Evolutionary conservation across 2,888 invertebrate species (phyloP).

Genomic region (Allacma fusca): DNA sequence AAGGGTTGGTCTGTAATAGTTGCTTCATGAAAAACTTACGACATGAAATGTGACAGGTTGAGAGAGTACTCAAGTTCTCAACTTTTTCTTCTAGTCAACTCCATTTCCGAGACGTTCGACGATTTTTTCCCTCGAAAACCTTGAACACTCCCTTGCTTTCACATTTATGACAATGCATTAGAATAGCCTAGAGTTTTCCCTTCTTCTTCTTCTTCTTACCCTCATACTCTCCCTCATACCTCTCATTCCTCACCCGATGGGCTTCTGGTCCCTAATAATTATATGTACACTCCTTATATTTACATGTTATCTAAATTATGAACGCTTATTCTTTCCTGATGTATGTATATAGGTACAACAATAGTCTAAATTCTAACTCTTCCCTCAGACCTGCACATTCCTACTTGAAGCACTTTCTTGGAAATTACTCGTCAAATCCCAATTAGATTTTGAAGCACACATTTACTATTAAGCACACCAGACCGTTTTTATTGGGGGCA

Average conservation of each 20-base stretch:
- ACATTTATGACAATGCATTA: slow-evolving; percentile 16
- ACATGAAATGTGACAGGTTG: slow-evolving; percentile 39
- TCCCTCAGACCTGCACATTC: too few relatives aligned
- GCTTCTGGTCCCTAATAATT: too few relatives aligned
- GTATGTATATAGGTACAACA: too few relatives aligned
- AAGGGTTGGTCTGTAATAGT: neutral
- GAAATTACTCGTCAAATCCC: too few relatives aligned
- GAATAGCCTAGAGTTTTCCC: neutral
- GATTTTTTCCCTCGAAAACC: neutral
- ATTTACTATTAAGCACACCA: too few relatives aligned
- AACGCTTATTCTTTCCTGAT: too few relatives aligned
- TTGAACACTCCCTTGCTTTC: slow-evolving; percentile 8
- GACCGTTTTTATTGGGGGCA: too few relatives aligned
- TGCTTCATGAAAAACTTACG: slow-evolving; percentile 39
- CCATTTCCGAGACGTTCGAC: slow-evolving; percentile 12
- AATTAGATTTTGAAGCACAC: too few relatives aligned
- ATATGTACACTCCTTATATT: too few relatives aligned
- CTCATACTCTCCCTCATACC: neutral
- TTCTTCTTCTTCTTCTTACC: neutral
- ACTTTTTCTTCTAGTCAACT: slow-evolving; percentile 16
- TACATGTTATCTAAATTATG: too few relatives aligned
- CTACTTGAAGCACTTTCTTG: too few relatives aligned
- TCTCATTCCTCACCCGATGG: slow-evolving; percentile 23
- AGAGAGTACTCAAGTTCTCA: slow-evolving; percentile 35
- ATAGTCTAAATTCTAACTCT: too few relatives aligned